Evolutionary conservation across 2,797 vertebrate species (phyloP).

Genomic region (Melanotaenia pygmaea): DNA sequence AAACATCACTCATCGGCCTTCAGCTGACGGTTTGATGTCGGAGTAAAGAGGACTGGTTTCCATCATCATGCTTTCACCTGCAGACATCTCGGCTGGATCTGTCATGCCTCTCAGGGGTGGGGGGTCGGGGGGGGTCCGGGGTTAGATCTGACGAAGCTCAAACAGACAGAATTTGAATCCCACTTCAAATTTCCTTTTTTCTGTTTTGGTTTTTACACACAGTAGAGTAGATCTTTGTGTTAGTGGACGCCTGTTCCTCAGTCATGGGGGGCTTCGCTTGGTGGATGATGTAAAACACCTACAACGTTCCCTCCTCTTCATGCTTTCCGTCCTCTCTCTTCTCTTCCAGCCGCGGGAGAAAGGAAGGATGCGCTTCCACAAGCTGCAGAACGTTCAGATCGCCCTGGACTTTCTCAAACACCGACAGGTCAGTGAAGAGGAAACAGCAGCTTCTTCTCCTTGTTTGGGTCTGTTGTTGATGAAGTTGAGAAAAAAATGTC

Average conservation of each 20-base stretch:
- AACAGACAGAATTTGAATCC: constrained; percentile 53
- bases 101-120: constrained; percentile 31
- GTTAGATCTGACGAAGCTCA: constrained; percentile 22
- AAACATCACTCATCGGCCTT: background rate
- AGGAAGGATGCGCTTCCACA: constrained; percentile 97
- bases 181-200: constrained; percentile 62
- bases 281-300: background rate
- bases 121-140: background rate
- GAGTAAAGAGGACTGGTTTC: constrained; percentile 1
- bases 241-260: constrained; percentile 33
- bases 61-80: constrained; percentile 62
- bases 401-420: constrained; percentile 96
- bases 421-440: constrained; percentile 85
- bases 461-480: too few relatives aligned
- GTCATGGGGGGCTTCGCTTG: constrained; percentile 39
- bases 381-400: constrained; percentile 97
- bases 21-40: background rate
- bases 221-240: constrained; percentile 23
- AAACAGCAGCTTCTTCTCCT: too few relatives aligned
- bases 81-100: constrained; percentile 62
- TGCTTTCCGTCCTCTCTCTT: constrained; percentile 16
- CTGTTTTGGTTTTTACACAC: constrained; percentile 6
- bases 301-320: constrained; percentile 20
- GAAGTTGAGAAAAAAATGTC: too few relatives aligned
- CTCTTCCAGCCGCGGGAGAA: constrained; percentile 86